phyloP scores from a whole-genome alignment of 2,888 invertebrate genomes.

The Dendrolimus houi region DNA sequence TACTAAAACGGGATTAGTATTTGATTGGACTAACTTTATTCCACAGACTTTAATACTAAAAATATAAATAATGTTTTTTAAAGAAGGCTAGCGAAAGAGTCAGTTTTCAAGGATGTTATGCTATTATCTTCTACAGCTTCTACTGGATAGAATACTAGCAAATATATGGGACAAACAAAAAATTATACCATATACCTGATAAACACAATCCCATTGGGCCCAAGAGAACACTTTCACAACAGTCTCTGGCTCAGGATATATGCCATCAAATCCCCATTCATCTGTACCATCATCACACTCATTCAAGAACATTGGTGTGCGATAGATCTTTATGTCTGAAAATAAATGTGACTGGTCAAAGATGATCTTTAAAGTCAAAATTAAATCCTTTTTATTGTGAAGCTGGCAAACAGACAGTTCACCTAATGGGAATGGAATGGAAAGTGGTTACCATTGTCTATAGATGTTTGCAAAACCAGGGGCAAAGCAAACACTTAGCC shows the following conservation, averaged over 20 bases:
- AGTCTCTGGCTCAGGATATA: conserved; percentile 69
- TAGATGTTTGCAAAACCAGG: no score
- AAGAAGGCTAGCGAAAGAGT: no score
- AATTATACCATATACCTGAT: conserved; percentile 51
- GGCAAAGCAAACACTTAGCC: no score
- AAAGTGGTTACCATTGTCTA: no score
- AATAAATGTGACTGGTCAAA: not conserved
- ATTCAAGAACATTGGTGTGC: conserved; percentile 64
- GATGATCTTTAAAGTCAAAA: not conserved
- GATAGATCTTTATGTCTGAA: conserved; percentile 58
- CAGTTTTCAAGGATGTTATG: no score
- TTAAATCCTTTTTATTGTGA: not conserved
- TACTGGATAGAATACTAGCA: no score
- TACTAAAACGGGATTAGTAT: no score
- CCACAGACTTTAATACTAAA: no score
- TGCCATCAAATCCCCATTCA: conserved; percentile 75
- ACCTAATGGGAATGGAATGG: not conserved
- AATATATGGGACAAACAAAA: no score
- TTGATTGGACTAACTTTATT: no score
- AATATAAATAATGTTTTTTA: no score
- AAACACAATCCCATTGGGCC: conserved; percentile 90
- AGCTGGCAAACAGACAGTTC: not conserved
- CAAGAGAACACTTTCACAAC: conserved; percentile 85
- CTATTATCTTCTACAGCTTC: no score
- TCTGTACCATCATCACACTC: conserved; percentile 65